Conservation (phyloP, 2,113 vertebrate species). For the Turnix velox region DNA sequence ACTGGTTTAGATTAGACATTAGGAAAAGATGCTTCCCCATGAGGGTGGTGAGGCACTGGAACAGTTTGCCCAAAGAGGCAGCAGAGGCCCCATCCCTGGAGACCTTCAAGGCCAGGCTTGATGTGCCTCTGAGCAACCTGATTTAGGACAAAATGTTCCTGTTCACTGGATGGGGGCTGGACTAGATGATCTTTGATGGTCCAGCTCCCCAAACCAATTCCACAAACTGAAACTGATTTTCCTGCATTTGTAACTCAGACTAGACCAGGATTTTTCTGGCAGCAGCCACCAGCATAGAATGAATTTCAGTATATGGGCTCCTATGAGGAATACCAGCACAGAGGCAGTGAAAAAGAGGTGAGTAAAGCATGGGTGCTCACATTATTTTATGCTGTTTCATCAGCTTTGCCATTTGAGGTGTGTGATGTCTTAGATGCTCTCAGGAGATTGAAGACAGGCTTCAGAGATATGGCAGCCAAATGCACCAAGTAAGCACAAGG, state of each 20-base stretch:
- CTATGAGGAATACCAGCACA: background rate
- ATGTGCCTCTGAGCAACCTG: too few species aligned
- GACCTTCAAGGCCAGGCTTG: too few species aligned
- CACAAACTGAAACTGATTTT: background rate
- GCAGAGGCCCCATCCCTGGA: too few species aligned
- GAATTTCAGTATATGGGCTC: background rate
- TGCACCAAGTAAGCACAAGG: background rate
- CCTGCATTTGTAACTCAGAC: background rate
- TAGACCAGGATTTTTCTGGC: background rate
- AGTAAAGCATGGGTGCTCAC: background rate
- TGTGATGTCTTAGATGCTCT: background rate
- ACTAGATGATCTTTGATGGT: too few species aligned
- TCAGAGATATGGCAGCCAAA: background rate
- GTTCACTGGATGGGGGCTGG: too few species aligned
- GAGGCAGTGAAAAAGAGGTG: background rate
- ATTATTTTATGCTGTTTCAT: background rate
- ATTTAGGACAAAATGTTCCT: too few species aligned
- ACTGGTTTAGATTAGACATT: too few species aligned
- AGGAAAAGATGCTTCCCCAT: too few species aligned
- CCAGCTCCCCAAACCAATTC: too few species aligned
- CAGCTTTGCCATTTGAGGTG: background rate
- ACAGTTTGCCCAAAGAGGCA: too few species aligned
- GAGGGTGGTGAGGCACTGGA: too few species aligned
- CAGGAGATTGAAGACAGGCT: background rate
- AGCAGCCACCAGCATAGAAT: background rate